Base-by-base conservation (phyloP, 2,113 vertebrate species). In the Irena cyanogastra region DNA sequence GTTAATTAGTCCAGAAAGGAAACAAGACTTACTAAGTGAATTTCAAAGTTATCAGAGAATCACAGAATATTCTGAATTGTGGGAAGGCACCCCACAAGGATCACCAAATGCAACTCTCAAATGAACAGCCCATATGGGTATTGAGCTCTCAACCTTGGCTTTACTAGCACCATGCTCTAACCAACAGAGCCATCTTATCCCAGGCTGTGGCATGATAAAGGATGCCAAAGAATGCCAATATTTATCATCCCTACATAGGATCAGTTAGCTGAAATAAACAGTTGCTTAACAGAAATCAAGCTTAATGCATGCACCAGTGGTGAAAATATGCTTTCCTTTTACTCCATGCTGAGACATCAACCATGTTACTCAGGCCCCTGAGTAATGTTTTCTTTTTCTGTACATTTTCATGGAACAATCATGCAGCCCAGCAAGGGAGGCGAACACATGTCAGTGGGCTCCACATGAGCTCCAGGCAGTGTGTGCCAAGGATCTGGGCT, bases 311-410 rank as follows among this genome's bases (percentile, higher is more conserved):
- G 31, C n/a, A 79, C 7, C 7, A 52, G 17, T n/a, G 14, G 9
- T 41, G 9, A 69, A 33, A 50, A 15, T 5, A 14, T 3, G 0
- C 20, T 56, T 86, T 47, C 66, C 44, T 64, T 80, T 79, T 45
- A 35, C 47, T 76, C 57, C 14, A 13, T 2, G 0, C 23, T 30
- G 8, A 71, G 57, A 63, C 23, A 68, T 11, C 0, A 0, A 16
- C 8, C 16, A 23, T 1, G 1, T 49, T 59, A 10, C 39, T 22
- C 13, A 7, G 66, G 30, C 8, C 9, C n/a, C 6, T 22, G n/a
- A n/a, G n/a, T n/a, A n/a, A n/a, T n/a, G n/a, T 57, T 57, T 24
- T 28, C 17, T 53, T 66, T 59, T 87, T 24, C 15, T 5, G 0
- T 24, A 13, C 28, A 31, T 24, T 68, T 42, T 47, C 13, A 45